Evolutionary conservation across 2,113 vertebrate species (phyloP).

Genomic region (Limanda limanda): DNA sequence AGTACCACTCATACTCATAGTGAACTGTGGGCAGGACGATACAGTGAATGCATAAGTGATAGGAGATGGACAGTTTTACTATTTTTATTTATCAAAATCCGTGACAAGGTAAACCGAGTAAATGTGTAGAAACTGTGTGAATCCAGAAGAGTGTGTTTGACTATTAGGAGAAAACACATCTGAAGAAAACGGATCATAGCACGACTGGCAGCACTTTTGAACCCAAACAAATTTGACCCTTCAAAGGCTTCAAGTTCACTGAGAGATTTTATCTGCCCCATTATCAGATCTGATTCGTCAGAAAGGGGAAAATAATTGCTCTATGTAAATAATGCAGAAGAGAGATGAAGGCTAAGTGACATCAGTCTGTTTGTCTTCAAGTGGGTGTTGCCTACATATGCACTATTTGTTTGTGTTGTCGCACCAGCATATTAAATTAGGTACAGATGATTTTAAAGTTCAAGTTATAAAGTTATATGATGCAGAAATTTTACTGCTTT

Average conservation of each 20-base stretch:
- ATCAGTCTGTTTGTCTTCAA: conserved; percentile 19
- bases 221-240: neutral
- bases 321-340: conserved; percentile 7
- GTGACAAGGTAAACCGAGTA: neutral
- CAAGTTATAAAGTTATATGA: neutral
- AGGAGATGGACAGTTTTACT: neutral
- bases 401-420: neutral
- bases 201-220: neutral
- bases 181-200: neutral
- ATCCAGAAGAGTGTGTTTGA: neutral
- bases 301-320: conserved; percentile 55
- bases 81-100: neutral
- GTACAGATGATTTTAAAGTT: neutral
- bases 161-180: too few relatives aligned
- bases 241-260: conserved; percentile 46
- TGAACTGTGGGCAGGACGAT: conserved; percentile 51
- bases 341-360: conserved; percentile 42
- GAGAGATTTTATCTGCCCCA: conserved; percentile 34
- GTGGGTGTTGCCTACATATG: conserved; percentile 1
- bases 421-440: neutral
- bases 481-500: too few relatives aligned
- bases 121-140: neutral
- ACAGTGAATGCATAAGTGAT: neutral
- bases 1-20: conserved; percentile 70
- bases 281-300: conserved; percentile 66